These are phyloP conservation scores for Koerneria pararmatus DNA, from an alignment of 2,888 invertebrate species.

Conservation along the genomic window DNA sequence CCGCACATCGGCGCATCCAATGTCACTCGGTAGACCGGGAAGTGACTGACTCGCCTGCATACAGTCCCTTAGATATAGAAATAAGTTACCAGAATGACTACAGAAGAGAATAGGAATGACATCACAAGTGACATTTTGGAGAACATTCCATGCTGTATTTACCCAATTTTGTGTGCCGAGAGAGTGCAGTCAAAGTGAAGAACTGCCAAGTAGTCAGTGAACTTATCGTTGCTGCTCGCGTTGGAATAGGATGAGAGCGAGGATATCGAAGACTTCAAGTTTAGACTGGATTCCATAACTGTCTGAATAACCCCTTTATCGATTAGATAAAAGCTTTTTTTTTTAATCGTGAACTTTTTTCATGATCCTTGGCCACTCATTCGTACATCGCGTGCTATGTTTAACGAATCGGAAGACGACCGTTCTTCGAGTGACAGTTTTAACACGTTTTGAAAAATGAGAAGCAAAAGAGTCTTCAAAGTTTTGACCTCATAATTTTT, in stretches of 20 bases:
- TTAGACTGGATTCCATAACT: background rate
- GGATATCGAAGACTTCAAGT: slow-evolving; percentile 18
- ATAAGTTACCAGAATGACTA: background rate
- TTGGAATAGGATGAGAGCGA: slow-evolving; percentile 19
- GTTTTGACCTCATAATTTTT: too few relatives aligned
- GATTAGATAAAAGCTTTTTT: too few relatives aligned
- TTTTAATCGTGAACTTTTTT: too few relatives aligned
- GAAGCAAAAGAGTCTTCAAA: too few relatives aligned
- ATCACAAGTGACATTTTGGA: background rate
- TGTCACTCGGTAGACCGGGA: slow-evolving; percentile 19
- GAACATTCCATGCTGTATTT: slow-evolving; percentile 8
- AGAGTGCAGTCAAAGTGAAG: slow-evolving; percentile 41
- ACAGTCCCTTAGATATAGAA: background rate
- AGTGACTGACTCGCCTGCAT: slow-evolving; percentile 19
- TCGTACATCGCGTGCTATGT: too few relatives aligned
- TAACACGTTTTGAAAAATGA: too few relatives aligned
- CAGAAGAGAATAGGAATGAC: background rate
- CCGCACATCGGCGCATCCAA: slow-evolving; percentile 16
- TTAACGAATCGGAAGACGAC: too few relatives aligned
- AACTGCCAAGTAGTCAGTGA: slow-evolving; percentile 24
- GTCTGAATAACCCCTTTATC: slow-evolving; percentile 4
- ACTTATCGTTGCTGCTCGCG: slow-evolving; percentile 13
- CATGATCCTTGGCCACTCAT: too few relatives aligned
- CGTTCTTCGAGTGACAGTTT: too few relatives aligned
- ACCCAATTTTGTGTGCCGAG: slow-evolving; percentile 44